Percentiles rank a stretch among this genome's conserved stretches.
Evolutionary conservation across 2,888 invertebrate species (phyloP).

Genomic region (Alcis repandata): DNA sequence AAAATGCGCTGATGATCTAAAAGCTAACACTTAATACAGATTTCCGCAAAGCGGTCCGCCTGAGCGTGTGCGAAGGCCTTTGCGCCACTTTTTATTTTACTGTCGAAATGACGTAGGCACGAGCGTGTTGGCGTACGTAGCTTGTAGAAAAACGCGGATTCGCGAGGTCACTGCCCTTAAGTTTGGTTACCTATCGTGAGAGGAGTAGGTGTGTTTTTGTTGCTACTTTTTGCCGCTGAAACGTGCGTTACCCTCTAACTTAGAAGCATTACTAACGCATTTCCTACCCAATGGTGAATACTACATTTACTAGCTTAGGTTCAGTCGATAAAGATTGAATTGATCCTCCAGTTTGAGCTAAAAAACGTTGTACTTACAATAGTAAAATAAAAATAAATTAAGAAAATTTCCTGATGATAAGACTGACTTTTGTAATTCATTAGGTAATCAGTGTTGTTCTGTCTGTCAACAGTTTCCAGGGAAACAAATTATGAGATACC

Average conservation of each 20-base stretch:
- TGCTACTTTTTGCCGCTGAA: constrained; percentile 70
- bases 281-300: background rate
- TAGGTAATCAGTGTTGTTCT: too few species aligned
- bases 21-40: background rate
- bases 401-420: too few species aligned
- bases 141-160: constrained; percentile 66
- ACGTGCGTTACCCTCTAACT: constrained; percentile 77
- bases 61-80: background rate
- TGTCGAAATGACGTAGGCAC: constrained; percentile 43
- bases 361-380: too few species aligned
- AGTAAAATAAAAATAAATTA: too few species aligned
- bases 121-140: constrained; percentile 52
- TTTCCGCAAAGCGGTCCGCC: background rate
- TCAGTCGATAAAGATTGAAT: background rate
- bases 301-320: background rate
- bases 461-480: too few species aligned
- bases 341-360: too few species aligned
- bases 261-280: constrained; percentile 5
- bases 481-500: background rate
- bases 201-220: constrained; percentile 67
- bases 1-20: too few species aligned
- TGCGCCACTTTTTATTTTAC: constrained; percentile 14
- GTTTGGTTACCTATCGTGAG: constrained; percentile 72
- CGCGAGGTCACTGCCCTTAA: constrained; percentile 76
- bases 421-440: too few species aligned